These are phyloP conservation scores for Athripsodes cinereus DNA, from an alignment of 2,888 invertebrate species.

Conservation along the genomic window DNA sequence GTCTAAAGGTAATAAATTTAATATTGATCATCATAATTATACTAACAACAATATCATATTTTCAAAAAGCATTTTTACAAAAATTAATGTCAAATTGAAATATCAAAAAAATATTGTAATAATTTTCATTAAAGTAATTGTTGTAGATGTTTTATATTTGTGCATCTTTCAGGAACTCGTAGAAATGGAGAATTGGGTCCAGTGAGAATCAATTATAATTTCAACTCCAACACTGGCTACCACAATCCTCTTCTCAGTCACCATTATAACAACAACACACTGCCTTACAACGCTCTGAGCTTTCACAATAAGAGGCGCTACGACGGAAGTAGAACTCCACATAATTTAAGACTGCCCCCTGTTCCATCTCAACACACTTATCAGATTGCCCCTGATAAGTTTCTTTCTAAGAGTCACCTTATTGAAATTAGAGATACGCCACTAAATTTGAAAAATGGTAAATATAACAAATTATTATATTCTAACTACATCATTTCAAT, in stretches of 20 bases:
- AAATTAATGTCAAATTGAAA: too few species aligned
- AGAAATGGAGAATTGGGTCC: conserved; percentile 4
- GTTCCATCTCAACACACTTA: conserved; percentile 23
- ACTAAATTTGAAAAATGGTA: conserved; percentile 51
- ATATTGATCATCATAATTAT: too few species aligned
- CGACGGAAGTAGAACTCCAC: conserved; percentile 29
- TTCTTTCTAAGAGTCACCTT: conserved; percentile 59
- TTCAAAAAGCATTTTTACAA: too few species aligned
- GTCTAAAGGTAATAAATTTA: conserved; percentile 1
- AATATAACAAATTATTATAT: conserved; percentile 30
- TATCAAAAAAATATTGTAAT: too few species aligned
- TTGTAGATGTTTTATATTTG: too few species aligned
- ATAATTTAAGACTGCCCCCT: conserved; percentile 24
- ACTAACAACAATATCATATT: too few species aligned
- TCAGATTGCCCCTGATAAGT: conserved; percentile 56
- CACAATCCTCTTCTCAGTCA: background rate
- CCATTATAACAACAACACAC: background rate
- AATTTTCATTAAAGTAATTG: too few species aligned
- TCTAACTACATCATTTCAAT: too few species aligned
- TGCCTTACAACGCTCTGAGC: background rate
- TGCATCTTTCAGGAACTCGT: background rate
- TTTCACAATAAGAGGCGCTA: conserved; percentile 24
- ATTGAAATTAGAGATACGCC: conserved; percentile 61
- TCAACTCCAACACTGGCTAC: background rate
- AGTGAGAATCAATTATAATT: conserved; percentile 5